These are phyloP conservation scores for Charina bottae DNA, from an alignment of 2,113 vertebrate genomes.

Conservation along the genomic window DNA sequence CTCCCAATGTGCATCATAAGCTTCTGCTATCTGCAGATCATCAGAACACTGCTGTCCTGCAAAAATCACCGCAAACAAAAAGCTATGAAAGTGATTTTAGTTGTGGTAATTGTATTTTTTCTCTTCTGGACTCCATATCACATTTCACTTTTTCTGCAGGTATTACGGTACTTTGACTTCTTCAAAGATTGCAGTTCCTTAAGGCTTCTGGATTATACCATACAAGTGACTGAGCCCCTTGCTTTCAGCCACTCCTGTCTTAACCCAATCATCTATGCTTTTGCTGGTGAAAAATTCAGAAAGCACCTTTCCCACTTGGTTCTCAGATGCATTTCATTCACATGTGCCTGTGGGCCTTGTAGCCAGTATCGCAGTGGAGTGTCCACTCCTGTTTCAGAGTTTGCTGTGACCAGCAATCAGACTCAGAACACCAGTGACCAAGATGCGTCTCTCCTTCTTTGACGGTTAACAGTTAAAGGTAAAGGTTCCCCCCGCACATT, in stretches of 20 bases:
- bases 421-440: slow-evolving; percentile 71
- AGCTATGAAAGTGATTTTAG: slow-evolving; percentile 83
- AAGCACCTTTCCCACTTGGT: slow-evolving; percentile 73
- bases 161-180: slow-evolving; percentile 69
- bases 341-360: slow-evolving; percentile 55
- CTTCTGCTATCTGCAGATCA: slow-evolving; percentile 86
- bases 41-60: slow-evolving; percentile 79
- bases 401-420: slow-evolving; percentile 42
- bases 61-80: slow-evolving; percentile 82
- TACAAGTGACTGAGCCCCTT: slow-evolving; percentile 77
- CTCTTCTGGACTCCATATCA: slow-evolving; percentile 93
- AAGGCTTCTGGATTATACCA: slow-evolving; percentile 49
- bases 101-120: slow-evolving; percentile 82
- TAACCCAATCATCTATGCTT: slow-evolving; percentile 92
- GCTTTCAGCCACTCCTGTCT: slow-evolving; percentile 87
- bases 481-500: too few relatives aligned
- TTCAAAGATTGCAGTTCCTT: slow-evolving; percentile 62
- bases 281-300: slow-evolving; percentile 90
- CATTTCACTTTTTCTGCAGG: slow-evolving; percentile 80
- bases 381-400: slow-evolving; percentile 58
- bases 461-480: slow-evolving; percentile 15
- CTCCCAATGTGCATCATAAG: slow-evolving; percentile 81
- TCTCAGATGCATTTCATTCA: slow-evolving; percentile 60
- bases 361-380: slow-evolving; percentile 7
- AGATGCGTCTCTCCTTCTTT: slow-evolving; percentile 54